phyloP scores from a whole-genome alignment of 2,888 invertebrate genomes.

The Xylocampa areola region DNA sequence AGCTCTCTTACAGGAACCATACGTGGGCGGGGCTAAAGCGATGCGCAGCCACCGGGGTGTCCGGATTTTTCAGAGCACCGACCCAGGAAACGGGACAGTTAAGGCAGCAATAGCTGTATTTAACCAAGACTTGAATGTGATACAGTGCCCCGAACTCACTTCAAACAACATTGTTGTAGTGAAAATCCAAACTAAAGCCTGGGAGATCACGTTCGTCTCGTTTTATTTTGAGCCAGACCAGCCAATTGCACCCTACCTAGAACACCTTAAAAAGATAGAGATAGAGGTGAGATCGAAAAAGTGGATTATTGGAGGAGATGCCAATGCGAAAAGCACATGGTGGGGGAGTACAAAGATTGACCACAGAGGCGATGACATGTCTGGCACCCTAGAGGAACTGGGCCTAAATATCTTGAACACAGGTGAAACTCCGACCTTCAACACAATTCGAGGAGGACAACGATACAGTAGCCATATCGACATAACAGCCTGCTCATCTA shows the following conservation, averaged over 20 bases:
- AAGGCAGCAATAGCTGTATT: conserved; percentile 35
- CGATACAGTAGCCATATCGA: neutral
- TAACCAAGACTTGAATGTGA: conserved; percentile 11
- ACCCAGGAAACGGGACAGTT: neutral
- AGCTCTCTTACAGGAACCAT: neutral
- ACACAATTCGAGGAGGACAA: neutral
- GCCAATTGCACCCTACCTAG: conserved; percentile 30
- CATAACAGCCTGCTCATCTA: neutral
- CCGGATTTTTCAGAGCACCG: neutral
- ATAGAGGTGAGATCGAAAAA: conserved; percentile 20
- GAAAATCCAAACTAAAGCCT: neutral
- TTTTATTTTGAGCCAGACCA: conserved; percentile 12
- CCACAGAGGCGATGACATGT: neutral
- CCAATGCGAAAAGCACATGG: neutral
- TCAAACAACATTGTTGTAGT: conserved; percentile 31
- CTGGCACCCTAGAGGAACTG: neutral
- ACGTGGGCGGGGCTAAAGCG: neutral
- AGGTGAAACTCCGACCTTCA: conserved; percentile 1
- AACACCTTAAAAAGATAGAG: conserved; percentile 22
- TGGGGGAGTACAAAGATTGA: neutral
- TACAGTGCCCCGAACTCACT: conserved; percentile 26
- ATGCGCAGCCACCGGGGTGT: neutral
- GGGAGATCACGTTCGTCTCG: neutral
- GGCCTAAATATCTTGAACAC: neutral
- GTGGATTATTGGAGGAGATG: conserved; percentile 26